Evolutionary conservation across 2,888 invertebrate species (phyloP), one percentile per base, ranked within the genome.

Genomic region (Periphyllus acericola): DNA sequence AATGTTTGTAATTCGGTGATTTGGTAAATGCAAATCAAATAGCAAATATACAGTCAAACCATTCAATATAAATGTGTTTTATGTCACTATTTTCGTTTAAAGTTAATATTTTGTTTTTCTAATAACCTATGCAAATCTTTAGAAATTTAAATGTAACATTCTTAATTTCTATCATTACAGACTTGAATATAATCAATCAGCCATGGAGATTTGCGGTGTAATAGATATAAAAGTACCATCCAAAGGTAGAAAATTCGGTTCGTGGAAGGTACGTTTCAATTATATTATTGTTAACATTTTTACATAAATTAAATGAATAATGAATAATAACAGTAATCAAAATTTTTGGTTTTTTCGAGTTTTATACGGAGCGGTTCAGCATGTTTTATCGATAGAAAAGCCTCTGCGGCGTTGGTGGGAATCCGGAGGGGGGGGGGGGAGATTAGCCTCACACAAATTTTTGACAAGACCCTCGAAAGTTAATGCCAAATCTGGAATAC

Each of bases 161-260:
- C 11, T 52, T 46, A 6, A 40, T 68, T 82, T 81, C 14, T 74
- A 21, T 74, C 1, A 14, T 83, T 83, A 29, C 21, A 34, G 60
- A 36, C 9, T 9, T 66, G 21, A 25, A 40, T 29, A 25, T n/a
- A 55, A 76, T 55, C 17, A 40, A n/a, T 32, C 34, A 60, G 40
- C 4, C 17, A 84, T 87, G 86, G 74, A 55, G 11, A 87, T 89
- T 34, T 88, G 89, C 52, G 94, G 76, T 76, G 94, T 94, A 91
- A 92, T 94, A 90, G 94, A 94, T 90, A 93, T 94, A 90, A 94
- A 94, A 92, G 93, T 94, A 91, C 94, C 94, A 60, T 93, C 93
- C 83, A 93, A 93, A 91, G 93, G 93, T 52, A 93, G 93, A 90
- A 94, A 94, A 83, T 92, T 94, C 90, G 94, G 94, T 90, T 94